phyloP scores from a whole-genome alignment of 2,113 vertebrate genomes.

The Macheiramphus alcinus region DNA sequence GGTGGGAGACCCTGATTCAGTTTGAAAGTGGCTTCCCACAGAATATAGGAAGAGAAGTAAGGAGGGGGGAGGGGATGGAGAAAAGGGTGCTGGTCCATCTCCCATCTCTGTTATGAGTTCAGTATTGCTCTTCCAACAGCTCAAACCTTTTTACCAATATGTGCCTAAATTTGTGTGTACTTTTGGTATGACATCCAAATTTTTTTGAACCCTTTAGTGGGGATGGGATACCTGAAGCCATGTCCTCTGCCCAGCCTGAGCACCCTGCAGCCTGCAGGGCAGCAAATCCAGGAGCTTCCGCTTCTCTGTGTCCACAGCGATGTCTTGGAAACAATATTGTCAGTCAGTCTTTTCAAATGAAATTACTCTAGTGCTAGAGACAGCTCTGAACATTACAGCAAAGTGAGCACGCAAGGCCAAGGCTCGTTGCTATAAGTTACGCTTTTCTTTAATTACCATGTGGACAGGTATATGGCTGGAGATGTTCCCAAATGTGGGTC shows the following conservation, averaged over 20 bases:
- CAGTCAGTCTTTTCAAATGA: not conserved
- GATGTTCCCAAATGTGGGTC: not conserved
- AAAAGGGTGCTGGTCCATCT: not conserved
- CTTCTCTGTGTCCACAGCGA: not conserved
- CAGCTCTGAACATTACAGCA: not conserved
- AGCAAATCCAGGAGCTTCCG: not conserved
- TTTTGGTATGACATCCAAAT: not conserved
- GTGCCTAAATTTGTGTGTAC: not conserved
- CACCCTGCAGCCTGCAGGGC: not conserved
- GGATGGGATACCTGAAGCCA: not conserved
- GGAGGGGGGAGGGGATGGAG: too few relatives aligned
- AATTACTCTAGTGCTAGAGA: not conserved
- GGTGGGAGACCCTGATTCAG: not conserved
- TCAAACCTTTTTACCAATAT: not conserved
- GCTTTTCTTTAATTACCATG: not conserved
- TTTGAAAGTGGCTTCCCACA: not conserved
- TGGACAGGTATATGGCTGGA: not conserved
- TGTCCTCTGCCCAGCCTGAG: not conserved
- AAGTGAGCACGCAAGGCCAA: not conserved
- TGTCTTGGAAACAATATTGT: not conserved
- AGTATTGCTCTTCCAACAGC: not conserved
- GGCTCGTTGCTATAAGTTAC: rapidly evolving
- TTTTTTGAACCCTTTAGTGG: not conserved
- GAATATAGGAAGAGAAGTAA: not conserved
- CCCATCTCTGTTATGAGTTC: not conserved